Conservation (phyloP, 2,888 invertebrate genomes). For the Liodrosophila aerea region DNA sequence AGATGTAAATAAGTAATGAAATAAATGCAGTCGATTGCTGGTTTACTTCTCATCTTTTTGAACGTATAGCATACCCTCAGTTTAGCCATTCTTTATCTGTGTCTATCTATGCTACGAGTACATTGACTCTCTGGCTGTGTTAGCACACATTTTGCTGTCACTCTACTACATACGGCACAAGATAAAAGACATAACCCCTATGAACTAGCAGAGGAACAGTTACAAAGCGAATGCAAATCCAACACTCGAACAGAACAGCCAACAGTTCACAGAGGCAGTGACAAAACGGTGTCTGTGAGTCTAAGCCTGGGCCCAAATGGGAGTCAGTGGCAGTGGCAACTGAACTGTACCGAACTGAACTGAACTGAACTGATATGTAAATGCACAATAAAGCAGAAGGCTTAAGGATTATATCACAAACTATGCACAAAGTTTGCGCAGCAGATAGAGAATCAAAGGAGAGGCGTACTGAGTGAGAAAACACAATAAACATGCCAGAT, state of each 20-base stretch:
- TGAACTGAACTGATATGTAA: constrained; percentile 65
- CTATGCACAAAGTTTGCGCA: constrained; percentile 7
- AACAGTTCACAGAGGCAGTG: constrained; percentile 36
- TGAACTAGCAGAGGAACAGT: constrained; percentile 20
- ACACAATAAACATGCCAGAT: constrained; percentile 53
- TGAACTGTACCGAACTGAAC: too few relatives aligned
- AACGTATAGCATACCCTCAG: too few relatives aligned
- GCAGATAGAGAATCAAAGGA: background rate
- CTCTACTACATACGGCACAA: constrained; percentile 12
- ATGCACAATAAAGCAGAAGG: constrained; percentile 72
- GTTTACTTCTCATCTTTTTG: too few relatives aligned
- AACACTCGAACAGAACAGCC: constrained; percentile 17
- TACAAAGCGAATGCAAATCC: constrained; percentile 22
- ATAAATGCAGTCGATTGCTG: too few relatives aligned
- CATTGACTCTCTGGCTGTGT: constrained; percentile 9
- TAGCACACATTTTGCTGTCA: constrained; percentile 43
- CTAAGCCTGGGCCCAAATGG: constrained; percentile 25
- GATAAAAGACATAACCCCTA: constrained; percentile 35
- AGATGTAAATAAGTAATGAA: too few relatives aligned
- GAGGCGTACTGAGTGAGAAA: constrained; percentile 3
- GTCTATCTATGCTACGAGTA: background rate
- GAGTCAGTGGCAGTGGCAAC: constrained; percentile 22
- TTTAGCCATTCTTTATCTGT: background rate
- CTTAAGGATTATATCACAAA: constrained; percentile 68
- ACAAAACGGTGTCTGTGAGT: constrained; percentile 19